phyloP scores from a whole-genome alignment of 1,140 invertebrate genomes.

The Drosophila tropicalis region DNA sequence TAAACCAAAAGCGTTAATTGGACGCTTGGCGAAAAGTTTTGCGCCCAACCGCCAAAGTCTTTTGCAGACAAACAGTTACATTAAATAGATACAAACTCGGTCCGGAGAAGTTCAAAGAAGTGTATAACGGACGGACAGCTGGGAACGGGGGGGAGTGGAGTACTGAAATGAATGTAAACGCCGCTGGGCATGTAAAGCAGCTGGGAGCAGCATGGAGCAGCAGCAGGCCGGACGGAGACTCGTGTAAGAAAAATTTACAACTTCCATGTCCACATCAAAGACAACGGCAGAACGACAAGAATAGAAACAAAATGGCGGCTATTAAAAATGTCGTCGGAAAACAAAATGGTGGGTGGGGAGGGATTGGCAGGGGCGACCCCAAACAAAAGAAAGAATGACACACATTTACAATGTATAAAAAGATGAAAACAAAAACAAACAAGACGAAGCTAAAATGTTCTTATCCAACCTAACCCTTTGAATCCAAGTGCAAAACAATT shows the following conservation, averaged over 20 bases:
- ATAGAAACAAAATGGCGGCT: slow-evolving; percentile 48
- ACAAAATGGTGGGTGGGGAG: slow-evolving; percentile 31
- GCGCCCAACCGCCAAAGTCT: slow-evolving; percentile 5
- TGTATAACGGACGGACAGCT: neutral
- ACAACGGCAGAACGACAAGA: slow-evolving; percentile 2
- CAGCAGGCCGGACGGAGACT: neutral
- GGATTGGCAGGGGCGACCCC: neutral
- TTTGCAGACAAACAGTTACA: slow-evolving; percentile 36
- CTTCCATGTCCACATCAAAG: slow-evolving; percentile 47
- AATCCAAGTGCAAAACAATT: neutral
- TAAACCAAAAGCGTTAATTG: slow-evolving; percentile 61
- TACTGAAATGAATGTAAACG: slow-evolving; percentile 50
- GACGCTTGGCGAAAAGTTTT: slow-evolving; percentile 41
- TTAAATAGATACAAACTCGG: slow-evolving; percentile 29
- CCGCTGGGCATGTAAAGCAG: neutral
- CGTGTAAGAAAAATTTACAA: slow-evolving; percentile 65
- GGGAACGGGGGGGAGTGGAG: no score
- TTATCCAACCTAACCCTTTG: slow-evolving; percentile 1
- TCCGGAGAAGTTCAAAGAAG: neutral
- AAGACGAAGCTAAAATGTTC: neutral
- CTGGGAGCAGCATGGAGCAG: no score
- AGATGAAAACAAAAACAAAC: neutral
- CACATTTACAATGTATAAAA: neutral
- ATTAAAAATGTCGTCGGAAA: slow-evolving; percentile 64
- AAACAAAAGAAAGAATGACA: neutral